A percentile compares a stretch with the other conserved stretches of the same genome.
Conservation (phyloP, 2,797 vertebrate genomes). For the Phataginus tricuspis region DNA sequence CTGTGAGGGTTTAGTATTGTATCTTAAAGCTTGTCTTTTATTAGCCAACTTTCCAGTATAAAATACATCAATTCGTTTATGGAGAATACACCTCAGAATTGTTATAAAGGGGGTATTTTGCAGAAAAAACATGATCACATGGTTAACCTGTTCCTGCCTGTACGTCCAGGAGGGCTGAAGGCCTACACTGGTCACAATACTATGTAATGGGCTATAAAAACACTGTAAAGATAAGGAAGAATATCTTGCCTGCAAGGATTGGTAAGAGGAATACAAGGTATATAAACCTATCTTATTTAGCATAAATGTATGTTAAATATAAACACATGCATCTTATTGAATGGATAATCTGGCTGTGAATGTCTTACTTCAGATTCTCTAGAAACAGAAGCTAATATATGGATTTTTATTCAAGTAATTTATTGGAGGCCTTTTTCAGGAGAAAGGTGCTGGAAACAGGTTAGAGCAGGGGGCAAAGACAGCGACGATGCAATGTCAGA, state of each 20-base stretch:
- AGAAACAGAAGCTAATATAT: neutral
- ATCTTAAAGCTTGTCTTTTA: constrained; percentile 27
- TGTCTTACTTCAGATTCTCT: neutral
- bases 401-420: neutral
- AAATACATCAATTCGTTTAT: constrained; percentile 47
- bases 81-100: neutral
- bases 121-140: neutral
- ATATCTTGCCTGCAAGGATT: neutral
- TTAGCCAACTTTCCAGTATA: constrained; percentile 34
- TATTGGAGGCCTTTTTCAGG: neutral
- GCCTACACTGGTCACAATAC: neutral
- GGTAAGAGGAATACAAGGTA: neutral
- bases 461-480: neutral
- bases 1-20: neutral
- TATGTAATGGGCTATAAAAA: neutral
- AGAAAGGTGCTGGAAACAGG: neutral
- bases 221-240: neutral
- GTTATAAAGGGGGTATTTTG: constrained; percentile 1
- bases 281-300: neutral
- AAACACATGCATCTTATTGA: neutral
- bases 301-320: neutral
- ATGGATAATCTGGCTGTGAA: neutral
- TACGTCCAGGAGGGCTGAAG: neutral
- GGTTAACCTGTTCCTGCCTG: neutral
- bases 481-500: neutral